These are phyloP conservation scores for Gymnothorax reevesii DNA, from an alignment of 2,797 vertebrate species.

Conservation along the genomic window DNA sequence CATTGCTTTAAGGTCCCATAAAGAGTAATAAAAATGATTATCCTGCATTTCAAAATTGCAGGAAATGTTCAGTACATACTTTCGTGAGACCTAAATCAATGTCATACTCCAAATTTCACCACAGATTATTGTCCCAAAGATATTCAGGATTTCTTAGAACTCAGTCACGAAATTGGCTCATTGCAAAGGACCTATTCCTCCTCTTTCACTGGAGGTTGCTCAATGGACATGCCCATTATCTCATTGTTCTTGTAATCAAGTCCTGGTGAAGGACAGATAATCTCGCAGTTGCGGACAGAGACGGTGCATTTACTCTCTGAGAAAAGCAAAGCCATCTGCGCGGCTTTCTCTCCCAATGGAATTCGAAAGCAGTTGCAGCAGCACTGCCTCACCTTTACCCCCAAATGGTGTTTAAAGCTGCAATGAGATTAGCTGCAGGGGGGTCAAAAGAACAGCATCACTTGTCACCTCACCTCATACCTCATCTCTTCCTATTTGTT, in stretches of 20 bases:
- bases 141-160: not conserved
- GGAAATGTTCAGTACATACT: not conserved
- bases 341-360: not conserved
- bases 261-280: not conserved
- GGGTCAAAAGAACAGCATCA: not conserved
- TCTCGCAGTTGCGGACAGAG: not conserved
- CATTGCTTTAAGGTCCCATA: not conserved
- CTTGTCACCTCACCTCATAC: not conserved
- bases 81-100: not conserved
- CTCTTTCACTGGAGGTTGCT: not conserved
- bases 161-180: not conserved
- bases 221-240: not conserved
- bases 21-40: not conserved
- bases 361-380: not conserved
- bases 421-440: not conserved
- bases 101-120: not conserved
- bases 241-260: constrained; percentile 16
- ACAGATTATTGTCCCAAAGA: not conserved
- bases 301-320: not conserved
- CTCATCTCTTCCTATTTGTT: not conserved
- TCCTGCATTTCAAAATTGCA: not conserved
- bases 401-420: not conserved
- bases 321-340: not conserved
- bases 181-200: not conserved
- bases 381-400: not conserved